Evolutionary conservation across 2,113 vertebrate genomes (phyloP).

Genomic region (Leptosomus discolor): DNA sequence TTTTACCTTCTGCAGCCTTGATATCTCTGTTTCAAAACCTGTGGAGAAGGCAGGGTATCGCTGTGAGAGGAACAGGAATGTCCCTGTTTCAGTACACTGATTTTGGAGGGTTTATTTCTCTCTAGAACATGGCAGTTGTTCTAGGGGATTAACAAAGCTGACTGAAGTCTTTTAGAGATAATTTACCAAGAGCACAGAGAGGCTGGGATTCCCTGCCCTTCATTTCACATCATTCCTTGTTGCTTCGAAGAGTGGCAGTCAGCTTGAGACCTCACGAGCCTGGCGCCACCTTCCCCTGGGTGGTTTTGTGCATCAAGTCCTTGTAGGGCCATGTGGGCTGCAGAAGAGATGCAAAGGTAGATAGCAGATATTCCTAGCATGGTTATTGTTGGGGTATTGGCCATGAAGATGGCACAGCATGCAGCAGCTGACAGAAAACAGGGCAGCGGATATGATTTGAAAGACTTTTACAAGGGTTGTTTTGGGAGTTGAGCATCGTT

Average conservation of each 20-base stretch:
- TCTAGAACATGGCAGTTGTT: not conserved
- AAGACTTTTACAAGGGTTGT: not conserved
- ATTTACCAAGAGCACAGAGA: not conserved
- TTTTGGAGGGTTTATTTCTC: not conserved
- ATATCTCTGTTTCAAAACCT: not conserved
- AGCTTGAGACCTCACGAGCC: not conserved
- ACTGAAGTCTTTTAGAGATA: not conserved
- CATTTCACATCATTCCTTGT: accelerated
- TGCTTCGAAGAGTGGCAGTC: not conserved
- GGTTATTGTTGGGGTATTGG: not conserved
- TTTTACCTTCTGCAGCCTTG: not conserved
- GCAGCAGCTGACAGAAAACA: not conserved
- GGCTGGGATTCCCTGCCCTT: not conserved
- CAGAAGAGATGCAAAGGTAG: not conserved
- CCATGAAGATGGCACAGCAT: no score
- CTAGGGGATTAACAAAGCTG: not conserved
- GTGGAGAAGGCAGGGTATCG: not conserved
- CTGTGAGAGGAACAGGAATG: not conserved
- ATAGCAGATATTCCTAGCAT: not conserved
- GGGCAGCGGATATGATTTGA: not conserved
- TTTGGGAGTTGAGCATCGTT: not conserved
- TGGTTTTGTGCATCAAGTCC: not conserved
- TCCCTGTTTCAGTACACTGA: not conserved
- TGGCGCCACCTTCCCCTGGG: accelerated
- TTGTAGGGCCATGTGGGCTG: accelerated